phyloP scores from a whole-genome alignment of 2,113 vertebrate species.

The Saccopteryx bilineata region DNA sequence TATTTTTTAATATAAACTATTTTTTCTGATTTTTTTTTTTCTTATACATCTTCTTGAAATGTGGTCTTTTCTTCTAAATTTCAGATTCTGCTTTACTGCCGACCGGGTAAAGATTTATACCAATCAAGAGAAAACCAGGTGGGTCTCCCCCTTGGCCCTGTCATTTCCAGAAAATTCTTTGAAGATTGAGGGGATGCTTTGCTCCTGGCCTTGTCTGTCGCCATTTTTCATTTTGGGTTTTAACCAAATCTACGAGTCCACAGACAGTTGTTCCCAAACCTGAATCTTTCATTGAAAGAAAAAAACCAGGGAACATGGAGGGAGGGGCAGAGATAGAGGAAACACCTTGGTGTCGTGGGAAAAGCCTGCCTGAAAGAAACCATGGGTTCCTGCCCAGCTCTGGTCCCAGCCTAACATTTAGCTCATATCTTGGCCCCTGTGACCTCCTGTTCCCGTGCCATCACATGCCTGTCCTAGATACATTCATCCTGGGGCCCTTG shows the following conservation, averaged over 20 bases:
- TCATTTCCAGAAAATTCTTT: neutral
- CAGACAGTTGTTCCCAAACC: neutral
- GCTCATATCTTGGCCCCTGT: neutral
- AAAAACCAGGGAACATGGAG: neutral
- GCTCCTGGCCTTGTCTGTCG: neutral
- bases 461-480: neutral
- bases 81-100: conserved; percentile 93
- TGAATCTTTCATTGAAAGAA: conserved; percentile 42
- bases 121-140: conserved; percentile 96
- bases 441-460: neutral
- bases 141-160: neutral
- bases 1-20: neutral
- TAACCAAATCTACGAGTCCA: neutral
- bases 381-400: neutral
- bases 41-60: conserved; percentile 38
- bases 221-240: neutral
- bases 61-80: conserved; percentile 58
- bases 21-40: neutral
- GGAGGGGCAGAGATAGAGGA: neutral
- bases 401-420: neutral
- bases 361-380: neutral
- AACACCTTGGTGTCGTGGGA: neutral
- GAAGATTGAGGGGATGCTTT: neutral
- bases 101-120: conserved; percentile 93
- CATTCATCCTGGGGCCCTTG: neutral